A percentile compares a stretch with the other conserved stretches of the same genome.
Evolutionary conservation across 1,140 invertebrate species (phyloP).

Genomic region (Leptinotarsa lineolata): DNA sequence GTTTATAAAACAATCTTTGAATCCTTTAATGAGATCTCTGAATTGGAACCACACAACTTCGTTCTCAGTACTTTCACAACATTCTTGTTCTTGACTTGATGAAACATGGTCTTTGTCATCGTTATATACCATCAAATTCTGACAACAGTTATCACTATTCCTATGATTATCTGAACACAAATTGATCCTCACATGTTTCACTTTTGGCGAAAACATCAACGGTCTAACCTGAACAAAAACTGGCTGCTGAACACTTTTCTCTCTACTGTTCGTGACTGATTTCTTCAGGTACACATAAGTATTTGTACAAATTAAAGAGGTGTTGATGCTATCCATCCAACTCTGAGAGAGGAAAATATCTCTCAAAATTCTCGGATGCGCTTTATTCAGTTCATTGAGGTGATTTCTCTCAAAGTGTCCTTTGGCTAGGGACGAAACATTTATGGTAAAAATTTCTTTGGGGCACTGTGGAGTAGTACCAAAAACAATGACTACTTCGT

Average conservation of each 20-base stretch:
- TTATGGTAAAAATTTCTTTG: conserved; percentile 40
- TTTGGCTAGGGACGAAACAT: conserved; percentile 26
- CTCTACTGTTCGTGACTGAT: neutral
- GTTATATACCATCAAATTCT: conserved; percentile 38
- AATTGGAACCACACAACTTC: conserved; percentile 38
- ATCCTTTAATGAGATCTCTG: conserved; percentile 39
- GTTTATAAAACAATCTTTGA: conserved; percentile 47
- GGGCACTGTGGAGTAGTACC: conserved; percentile 38
- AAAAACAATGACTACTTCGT: conserved; percentile 39
- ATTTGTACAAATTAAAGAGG: conserved; percentile 37
- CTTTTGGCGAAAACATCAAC: conserved; percentile 26
- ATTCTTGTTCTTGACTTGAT: neutral
- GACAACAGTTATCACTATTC: conserved; percentile 35
- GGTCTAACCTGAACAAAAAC: conserved; percentile 36
- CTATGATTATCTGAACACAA: conserved; percentile 29
- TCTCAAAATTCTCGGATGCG: conserved; percentile 39
- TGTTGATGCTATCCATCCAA: conserved; percentile 39
- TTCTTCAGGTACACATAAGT: conserved; percentile 42
- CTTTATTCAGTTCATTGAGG: conserved; percentile 34
- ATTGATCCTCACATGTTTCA: conserved; percentile 37
- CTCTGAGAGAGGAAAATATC: conserved; percentile 39
- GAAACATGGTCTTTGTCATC: conserved; percentile 22
- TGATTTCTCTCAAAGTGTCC: conserved; percentile 43
- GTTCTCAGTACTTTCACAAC: conserved; percentile 15
- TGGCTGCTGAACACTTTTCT: neutral